Evolutionary conservation across 2,888 invertebrate genomes (phyloP), one percentile per base, ranked within the genome.

Genomic region (Thysanoteuthis rhombus): DNA sequence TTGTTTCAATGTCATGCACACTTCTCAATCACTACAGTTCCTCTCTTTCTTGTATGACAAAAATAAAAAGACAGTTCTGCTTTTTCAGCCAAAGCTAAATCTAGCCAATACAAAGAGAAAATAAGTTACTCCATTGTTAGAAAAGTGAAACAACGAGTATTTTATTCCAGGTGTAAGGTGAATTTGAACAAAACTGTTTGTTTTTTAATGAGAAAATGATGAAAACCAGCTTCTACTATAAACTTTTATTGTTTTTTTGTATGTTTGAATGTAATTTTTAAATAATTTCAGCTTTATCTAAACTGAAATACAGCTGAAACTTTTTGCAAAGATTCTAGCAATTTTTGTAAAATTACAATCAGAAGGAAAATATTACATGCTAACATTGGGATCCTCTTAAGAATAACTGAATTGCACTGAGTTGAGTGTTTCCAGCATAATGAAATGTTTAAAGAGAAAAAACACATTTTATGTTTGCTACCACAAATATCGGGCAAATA

Each of bases 171-270:
- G n/a, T 58, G 25, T 58, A 58, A 58, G 25, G 58, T 75, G 75
- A 75, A 75, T 75, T 75, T 75, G 75, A 75, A n/a, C 75, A 75
- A 75, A 75, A 75, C 6, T 75, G 75, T 75, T 75, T 52, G 6
- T 52, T 75, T 75, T n/a, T n/a, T n/a, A 75, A 75, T 75, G n/a
- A 75, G 75, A 75, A n/a, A 75, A 75, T n/a, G 52, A 75, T n/a
- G 75, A 75, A 75, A 75, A 75, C 75, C n/a, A 75, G 75, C 75
- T 75, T 75, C n/a, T 75, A 75, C 75, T n/a, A n/a, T n/a, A n/a
- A 75, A n/a, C 1, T 12, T n/a, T 75, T 75, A n/a, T n/a, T 75
- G 22, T 52, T 52, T 4, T 75, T 75, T 36, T 75, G 75, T n/a
- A 75, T 75, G 75, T n/a, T 75, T 75, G 36, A 75, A 75, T 75